These are phyloP conservation scores for Kryptolebias ocellatus DNA, from an alignment of 2,797 vertebrate species.

Conservation along the genomic window DNA sequence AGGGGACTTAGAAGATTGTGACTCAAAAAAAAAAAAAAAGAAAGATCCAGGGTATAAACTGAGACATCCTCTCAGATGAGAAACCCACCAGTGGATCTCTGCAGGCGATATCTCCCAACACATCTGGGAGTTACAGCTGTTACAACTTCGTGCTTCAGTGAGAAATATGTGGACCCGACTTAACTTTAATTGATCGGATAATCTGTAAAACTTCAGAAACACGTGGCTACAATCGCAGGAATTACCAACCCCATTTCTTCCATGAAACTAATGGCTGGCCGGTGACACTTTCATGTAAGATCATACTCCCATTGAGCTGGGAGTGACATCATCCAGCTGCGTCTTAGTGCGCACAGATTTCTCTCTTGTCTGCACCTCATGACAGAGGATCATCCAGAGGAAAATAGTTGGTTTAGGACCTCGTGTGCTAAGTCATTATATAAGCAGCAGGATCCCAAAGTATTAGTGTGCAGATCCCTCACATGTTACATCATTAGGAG, in stretches of 20 bases:
- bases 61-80: conserved; percentile 25
- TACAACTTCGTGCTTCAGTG: conserved; percentile 44
- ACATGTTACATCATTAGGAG: conserved; percentile 49
- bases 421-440: conserved; percentile 41
- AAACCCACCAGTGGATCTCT: conserved; percentile 35
- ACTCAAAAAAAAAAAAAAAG: not conserved
- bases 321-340: conserved; percentile 11
- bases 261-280: not conserved
- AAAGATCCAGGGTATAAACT: conserved; percentile 32
- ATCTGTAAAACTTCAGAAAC: conserved; percentile 29
- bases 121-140: conserved; percentile 46
- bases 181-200: conserved; percentile 42
- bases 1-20: not conserved
- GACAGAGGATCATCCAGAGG: conserved; percentile 28
- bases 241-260: not conserved
- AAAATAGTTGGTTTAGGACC: conserved; percentile 32
- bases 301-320: conserved; percentile 10
- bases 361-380: conserved; percentile 28
- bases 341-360: conserved; percentile 12
- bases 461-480: conserved; percentile 53
- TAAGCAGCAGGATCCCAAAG: conserved; percentile 45
- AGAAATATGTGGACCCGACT: conserved; percentile 58
- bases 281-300: conserved; percentile 9
- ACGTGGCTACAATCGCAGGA: conserved; percentile 9
- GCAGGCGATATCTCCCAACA: conserved; percentile 30